Evolutionary conservation across 2,888 invertebrate species (phyloP), one percentile per base, ranked within the genome.

Genomic region (Lycocerus yunnanus): DNA sequence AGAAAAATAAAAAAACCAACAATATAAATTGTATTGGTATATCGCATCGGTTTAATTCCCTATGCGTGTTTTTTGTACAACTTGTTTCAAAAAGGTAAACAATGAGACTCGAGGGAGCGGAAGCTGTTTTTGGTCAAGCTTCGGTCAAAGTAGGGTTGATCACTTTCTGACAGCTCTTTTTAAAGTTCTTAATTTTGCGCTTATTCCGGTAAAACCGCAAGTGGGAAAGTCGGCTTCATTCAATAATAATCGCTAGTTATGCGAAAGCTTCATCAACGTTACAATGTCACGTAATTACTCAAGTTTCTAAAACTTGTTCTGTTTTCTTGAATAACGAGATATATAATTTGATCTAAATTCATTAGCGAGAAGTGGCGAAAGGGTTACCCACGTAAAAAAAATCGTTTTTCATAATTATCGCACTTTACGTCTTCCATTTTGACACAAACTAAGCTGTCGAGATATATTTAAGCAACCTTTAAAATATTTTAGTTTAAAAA

Each of bases 291-390:
- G 65, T 69, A 73, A 73, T 68, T 73, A 69, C 65, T 66, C 58
- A 69, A 73, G 68, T 68, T 72, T 24, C 15, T 60, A 66, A 77
- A 77, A 74, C 77, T 78, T 73, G 75, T 77, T 77, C 76, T 68
- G 58, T 71, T 69, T 69, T 71, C 67, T 67, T 69, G 75, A 71
- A 78, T 72, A 75, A 78, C 77, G 69, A 76, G 74, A 74, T 77
- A 77, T 77, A 75, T 78, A 78, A 78, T 78, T 77, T 60, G 74
- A 77, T 78, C 67, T 70, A 68, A 78, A 73, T 75, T 75, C 71
- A 75, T 77, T 78, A 75, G 75, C 69, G 71, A 68, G 58, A 58
- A 24, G 21, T n/a, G 11, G 65, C 24, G 27, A 15, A 15, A 63
- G 24, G 14, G 16, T 27, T 63, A 9, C 6, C 2, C n/a, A n/a